Percentiles rank a stretch among this genome's conserved stretches.
Conservation (phyloP, 2,888 invertebrate species). For the Philereme transversata region DNA sequence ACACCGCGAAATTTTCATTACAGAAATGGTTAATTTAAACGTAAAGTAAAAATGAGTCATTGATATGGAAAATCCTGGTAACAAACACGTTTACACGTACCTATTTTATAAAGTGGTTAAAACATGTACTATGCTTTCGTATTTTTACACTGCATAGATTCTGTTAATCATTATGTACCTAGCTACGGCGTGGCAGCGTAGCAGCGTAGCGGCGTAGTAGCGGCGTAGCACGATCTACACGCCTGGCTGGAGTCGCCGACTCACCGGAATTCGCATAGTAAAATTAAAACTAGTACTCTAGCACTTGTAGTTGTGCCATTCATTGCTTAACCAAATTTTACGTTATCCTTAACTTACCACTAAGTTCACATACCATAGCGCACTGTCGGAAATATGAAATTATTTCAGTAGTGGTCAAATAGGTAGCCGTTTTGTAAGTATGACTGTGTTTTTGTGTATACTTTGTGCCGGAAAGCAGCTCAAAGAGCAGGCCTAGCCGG, state of each 20-base stretch:
- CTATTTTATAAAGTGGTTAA: neutral
- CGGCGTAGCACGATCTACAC: conserved; percentile 43
- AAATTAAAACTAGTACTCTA: conserved; percentile 5
- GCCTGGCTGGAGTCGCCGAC: conserved; percentile 45
- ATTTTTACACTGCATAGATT: conserved; percentile 29
- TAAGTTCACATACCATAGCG: too few relatives aligned
- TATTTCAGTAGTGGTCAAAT: too few relatives aligned
- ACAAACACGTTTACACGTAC: conserved; percentile 4
- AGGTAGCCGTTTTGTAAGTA: neutral
- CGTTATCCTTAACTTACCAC: too few relatives aligned
- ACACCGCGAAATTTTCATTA: conserved; percentile 23
- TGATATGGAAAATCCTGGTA: conserved; percentile 14
- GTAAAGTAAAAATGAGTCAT: conserved; percentile 20
- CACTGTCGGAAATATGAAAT: too few relatives aligned
- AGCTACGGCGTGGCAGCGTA: too few relatives aligned
- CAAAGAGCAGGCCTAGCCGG: conserved; percentile 46
- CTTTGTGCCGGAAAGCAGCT: conserved; percentile 21
- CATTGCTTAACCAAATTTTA: too few relatives aligned
- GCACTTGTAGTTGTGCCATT: neutral
- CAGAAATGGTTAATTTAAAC: conserved; percentile 9
- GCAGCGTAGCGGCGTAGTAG: conserved; percentile 32
- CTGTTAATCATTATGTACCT: conserved; percentile 33
- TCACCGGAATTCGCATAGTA: conserved; percentile 39
- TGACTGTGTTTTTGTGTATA: neutral
- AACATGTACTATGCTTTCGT: neutral